Percentiles rank a stretch among this genome's conserved stretches.
phyloP scores from a whole-genome alignment of 2,797 vertebrate species.

The Lagodon rhomboides region DNA sequence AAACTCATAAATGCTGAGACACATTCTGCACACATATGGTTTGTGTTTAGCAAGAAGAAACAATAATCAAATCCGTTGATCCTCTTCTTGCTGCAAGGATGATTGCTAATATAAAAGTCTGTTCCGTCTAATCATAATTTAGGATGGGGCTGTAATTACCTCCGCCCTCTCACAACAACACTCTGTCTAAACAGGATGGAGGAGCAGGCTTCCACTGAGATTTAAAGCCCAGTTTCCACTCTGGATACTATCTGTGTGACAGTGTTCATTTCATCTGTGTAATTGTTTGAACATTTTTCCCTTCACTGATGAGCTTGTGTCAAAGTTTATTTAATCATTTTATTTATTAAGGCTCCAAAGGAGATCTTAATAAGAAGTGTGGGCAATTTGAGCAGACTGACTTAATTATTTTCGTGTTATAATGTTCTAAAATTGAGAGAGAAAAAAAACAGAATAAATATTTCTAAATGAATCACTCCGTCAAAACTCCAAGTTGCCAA shows the following conservation, averaged over 20 bases:
- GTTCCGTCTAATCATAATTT: conserved; percentile 86
- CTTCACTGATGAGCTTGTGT: conserved; percentile 23
- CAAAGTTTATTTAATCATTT: conserved; percentile 2
- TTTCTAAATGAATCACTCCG: not conserved
- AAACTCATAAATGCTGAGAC: conserved; percentile 81
- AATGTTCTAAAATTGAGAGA: not conserved
- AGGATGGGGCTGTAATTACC: conserved; percentile 81
- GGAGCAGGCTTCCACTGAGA: conserved; percentile 50
- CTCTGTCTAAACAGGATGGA: conserved; percentile 70
- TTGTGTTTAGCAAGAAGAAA: conserved; percentile 84
- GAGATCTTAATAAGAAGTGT: not conserved
- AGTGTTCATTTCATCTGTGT: conserved; percentile 51
- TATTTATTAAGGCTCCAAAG: not conserved
- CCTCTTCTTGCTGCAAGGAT: conserved; percentile 81
- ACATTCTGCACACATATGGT: conserved; percentile 85
- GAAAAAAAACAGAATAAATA: not conserved
- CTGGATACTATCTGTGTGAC: conserved; percentile 44
- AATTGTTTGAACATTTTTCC: conserved; percentile 35
- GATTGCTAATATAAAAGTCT: conserved; percentile 86
- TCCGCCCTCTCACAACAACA: conserved; percentile 73
- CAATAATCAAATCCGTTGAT: conserved; percentile 87
- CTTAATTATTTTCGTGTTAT: not conserved
- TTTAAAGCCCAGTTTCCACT: conserved; percentile 59
- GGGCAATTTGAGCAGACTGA: not conserved
- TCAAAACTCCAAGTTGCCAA: not conserved